These are phyloP conservation scores for Tetropium fuscum DNA, from an alignment of 2,888 invertebrate species.

Conservation along the genomic window DNA sequence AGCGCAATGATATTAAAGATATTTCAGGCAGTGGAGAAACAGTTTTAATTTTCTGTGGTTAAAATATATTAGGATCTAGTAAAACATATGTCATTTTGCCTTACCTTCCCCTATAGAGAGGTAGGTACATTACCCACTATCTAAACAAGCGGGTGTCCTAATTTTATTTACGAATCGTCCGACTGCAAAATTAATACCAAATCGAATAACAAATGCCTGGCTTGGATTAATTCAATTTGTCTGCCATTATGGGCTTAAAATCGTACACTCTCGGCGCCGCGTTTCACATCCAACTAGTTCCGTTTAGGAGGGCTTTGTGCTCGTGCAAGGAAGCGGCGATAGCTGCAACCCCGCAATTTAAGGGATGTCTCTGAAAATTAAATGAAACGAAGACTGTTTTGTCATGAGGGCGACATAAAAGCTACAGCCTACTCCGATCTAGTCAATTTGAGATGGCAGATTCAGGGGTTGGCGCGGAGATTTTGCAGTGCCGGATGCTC, in stretches of 20 bases:
- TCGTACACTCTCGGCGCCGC: constrained; percentile 35
- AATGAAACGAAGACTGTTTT: constrained; percentile 50
- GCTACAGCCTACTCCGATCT: constrained; percentile 43
- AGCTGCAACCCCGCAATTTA: constrained; percentile 33
- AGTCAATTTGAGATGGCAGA: constrained; percentile 55
- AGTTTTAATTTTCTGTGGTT: too few relatives aligned
- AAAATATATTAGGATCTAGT: too few relatives aligned
- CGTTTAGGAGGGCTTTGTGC: constrained; percentile 24
- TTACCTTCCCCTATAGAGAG: too few relatives aligned
- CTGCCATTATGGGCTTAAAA: constrained; percentile 39
- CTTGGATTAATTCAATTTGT: constrained; percentile 43
- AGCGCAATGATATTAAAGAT: too few relatives aligned
- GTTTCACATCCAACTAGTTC: constrained; percentile 44
- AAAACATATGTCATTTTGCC: too few relatives aligned
- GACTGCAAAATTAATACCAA: constrained; percentile 42
- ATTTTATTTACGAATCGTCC: constrained; percentile 37
- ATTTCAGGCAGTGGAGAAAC: too few relatives aligned
- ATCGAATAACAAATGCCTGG: constrained; percentile 38
- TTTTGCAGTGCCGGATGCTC: constrained; percentile 38
- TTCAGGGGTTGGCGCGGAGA: constrained; percentile 45
- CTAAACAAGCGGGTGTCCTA: constrained; percentile 11
- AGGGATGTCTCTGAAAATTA: constrained; percentile 47
- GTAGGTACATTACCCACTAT: too few relatives aligned
- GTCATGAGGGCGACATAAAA: constrained; percentile 50
- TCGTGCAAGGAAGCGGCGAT: constrained; percentile 25